A percentile compares a stretch with the other conserved stretches of the same genome.
phyloP scores from a whole-genome alignment of 2,797 vertebrate genomes.

The Aplochiton taeniatus region DNA sequence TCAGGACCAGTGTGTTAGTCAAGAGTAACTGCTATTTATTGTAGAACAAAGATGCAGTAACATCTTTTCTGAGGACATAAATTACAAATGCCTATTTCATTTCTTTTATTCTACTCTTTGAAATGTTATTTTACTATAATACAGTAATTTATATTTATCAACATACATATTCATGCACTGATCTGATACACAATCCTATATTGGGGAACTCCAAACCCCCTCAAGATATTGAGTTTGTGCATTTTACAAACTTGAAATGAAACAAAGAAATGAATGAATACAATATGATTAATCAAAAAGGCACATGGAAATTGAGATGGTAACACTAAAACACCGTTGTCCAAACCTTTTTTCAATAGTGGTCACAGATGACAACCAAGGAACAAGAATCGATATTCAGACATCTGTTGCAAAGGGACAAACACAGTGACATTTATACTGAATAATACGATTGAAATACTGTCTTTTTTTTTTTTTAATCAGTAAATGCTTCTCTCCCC shows the following conservation, averaged over 20 bases:
- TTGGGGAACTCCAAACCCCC: too few relatives aligned
- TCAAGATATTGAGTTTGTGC: conserved; percentile 12
- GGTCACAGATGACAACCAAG: too few relatives aligned
- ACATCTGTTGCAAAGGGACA: too few relatives aligned
- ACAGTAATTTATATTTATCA: conserved; percentile 69
- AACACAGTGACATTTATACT: too few relatives aligned
- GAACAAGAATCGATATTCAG: too few relatives aligned
- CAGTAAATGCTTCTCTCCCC: conserved; percentile 14
- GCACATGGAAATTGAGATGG: conserved; percentile 56
- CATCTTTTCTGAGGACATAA: conserved; percentile 46
- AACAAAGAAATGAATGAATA: conserved; percentile 22
- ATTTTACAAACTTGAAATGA: conserved; percentile 41
- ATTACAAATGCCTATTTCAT: too few relatives aligned
- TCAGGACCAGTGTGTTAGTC: too few relatives aligned
- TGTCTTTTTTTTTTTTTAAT: conserved; percentile 26
- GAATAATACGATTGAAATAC: conserved; percentile 23
- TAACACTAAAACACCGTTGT: neutral
- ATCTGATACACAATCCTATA: conserved; percentile 8
- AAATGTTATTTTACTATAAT: conserved; percentile 49
- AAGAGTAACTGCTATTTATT: conserved; percentile 55
- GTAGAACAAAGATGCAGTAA: conserved; percentile 76
- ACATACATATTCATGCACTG: conserved; percentile 78
- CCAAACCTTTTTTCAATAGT: too few relatives aligned
- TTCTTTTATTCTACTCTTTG: too few relatives aligned
- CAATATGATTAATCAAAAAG: conserved; percentile 52